phyloP scores from a whole-genome alignment of 2,797 vertebrate species.

The Chromobotia macracanthus region DNA sequence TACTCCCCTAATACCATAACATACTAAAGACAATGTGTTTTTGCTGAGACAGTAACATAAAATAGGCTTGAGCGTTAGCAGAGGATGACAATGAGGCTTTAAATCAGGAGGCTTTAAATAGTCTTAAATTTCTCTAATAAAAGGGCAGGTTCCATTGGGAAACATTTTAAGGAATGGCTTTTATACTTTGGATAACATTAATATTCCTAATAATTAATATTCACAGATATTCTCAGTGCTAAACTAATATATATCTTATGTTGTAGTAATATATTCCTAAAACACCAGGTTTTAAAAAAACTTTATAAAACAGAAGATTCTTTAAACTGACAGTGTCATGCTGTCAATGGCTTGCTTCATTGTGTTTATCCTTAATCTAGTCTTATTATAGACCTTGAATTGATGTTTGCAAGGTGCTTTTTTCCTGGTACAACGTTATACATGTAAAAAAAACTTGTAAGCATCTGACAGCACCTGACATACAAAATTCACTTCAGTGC shows the following conservation, averaged over 20 bases:
- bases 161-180: constrained; percentile 76
- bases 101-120: constrained; percentile 59
- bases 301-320: constrained; percentile 69
- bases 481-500: constrained; percentile 20
- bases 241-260: constrained; percentile 72
- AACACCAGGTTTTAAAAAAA: constrained; percentile 74
- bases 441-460: background rate
- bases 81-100: constrained; percentile 71
- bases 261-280: constrained; percentile 75
- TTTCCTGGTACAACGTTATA: constrained; percentile 8
- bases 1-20: constrained; percentile 66
- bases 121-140: constrained; percentile 55
- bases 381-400: constrained; percentile 60
- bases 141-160: constrained; percentile 68
- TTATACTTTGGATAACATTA: constrained; percentile 77
- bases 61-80: constrained; percentile 62
- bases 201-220: constrained; percentile 72
- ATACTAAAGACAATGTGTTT: constrained; percentile 66
- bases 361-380: constrained; percentile 65
- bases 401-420: constrained; percentile 48
- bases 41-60: constrained; percentile 74
- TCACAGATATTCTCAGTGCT: constrained; percentile 74
- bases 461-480: constrained; percentile 22
- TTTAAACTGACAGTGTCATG: background rate
- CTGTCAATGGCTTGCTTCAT: background rate